A percentile compares a stretch with the other conserved stretches of the same genome.
Conservation (phyloP, 1,140 invertebrate species). For the Paramacrobiotus metropolitanus region DNA sequence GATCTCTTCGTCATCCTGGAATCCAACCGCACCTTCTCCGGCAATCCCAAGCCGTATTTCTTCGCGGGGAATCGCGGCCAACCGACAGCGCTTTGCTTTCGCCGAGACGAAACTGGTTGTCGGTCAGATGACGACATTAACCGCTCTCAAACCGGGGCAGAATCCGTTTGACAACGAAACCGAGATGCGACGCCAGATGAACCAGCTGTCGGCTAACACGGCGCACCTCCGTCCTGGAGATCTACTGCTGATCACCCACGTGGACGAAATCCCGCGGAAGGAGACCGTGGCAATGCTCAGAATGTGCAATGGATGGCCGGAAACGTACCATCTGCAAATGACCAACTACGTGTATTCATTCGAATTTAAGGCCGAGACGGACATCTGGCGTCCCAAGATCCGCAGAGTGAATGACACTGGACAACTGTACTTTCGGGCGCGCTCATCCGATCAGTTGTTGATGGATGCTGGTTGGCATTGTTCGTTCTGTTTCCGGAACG, state of each 20-base stretch:
- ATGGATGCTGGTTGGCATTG: conserved; percentile 1
- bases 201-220: not conserved
- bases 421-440: not conserved
- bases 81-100: not conserved
- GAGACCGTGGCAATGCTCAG: not conserved
- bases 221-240: not conserved
- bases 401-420: too few species aligned
- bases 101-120: not conserved
- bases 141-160: not conserved
- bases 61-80: not conserved
- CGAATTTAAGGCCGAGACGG: not conserved
- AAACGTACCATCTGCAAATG: not conserved
- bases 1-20: conserved; percentile 11
- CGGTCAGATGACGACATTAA: not conserved
- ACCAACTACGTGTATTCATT: not conserved
- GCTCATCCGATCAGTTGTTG: not conserved
- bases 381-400: too few species aligned
- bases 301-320: not conserved
- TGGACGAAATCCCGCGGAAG: not conserved
- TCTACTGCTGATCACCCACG: not conserved
- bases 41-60: conserved; percentile 7
- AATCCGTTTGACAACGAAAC: not conserved
- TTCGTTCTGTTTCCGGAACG: not conserved
- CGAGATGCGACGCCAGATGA: not conserved
- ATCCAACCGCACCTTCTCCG: conserved; percentile 11